Base-by-base conservation (phyloP, 2,113 vertebrate genomes). In the Phalacrocorax pelagicus region DNA sequence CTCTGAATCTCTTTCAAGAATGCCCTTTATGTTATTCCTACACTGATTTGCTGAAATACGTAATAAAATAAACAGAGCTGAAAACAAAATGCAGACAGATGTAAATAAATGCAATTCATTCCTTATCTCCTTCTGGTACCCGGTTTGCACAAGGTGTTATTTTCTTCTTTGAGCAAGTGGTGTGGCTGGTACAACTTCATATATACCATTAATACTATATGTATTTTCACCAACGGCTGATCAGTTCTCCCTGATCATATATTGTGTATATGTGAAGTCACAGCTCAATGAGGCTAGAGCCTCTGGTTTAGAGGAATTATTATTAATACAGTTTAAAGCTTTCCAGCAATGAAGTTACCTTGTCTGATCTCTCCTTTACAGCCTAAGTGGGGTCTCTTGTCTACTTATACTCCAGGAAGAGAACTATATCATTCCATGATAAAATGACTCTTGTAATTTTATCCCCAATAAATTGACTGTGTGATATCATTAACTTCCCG, bases 401-500 rank as follows among this genome's bases (percentile, higher is more conserved):
- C 94, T 94, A 52, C 70, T 95, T 89, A 80, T 30, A 52, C 34
- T 72, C 40, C 42, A 87, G 66, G 63, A 92, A 70, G 18, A 85
- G 70, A 94, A 87, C 87, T 88, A 67, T 94, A 94, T 94, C 58
- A 89, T 92, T 91, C 62, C 21, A 32, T 96, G 86, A 88, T 91
- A 96, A 96, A 96, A 95, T 84, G 75, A 75, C 82, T 92, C 63
- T 70, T 78, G 62, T 78, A 95, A 96, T 96, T 97, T 96, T 96
- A 92, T 94, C 79, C 70, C 32, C 15, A 87, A 90, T 96, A 97
- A 96, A 92, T 93, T 88, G 81, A 91, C 73, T 94, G 47, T 52
- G 86, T 95, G 92, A 96, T 82, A 94, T 93, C 87, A 92, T 95
- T 96, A 96, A 94, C 91, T 93, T 90, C 88, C 89, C 2, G 26